These are phyloP conservation scores for Flexamia atlantica DNA, from an alignment of 2,888 invertebrate genomes.

Conservation along the genomic window DNA sequence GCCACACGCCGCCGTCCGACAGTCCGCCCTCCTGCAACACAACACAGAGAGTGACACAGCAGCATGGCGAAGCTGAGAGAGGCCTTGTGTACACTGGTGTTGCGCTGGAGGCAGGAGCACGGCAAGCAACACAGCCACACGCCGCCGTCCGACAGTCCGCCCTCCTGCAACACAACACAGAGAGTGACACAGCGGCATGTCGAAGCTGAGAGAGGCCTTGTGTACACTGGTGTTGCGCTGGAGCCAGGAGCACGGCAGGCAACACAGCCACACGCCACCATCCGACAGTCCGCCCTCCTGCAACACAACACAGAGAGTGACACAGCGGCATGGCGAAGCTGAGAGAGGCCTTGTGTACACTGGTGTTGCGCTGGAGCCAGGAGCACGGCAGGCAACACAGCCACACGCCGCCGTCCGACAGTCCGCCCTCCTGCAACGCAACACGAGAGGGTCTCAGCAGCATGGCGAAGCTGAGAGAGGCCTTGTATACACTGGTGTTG, in stretches of 20 bases:
- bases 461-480: too few species aligned
- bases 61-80: constrained; percentile 75
- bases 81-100: constrained; percentile 79
- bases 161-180: constrained; percentile 64
- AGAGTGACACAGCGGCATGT: constrained; percentile 73
- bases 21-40: constrained; percentile 72
- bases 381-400: constrained; percentile 79
- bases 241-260: constrained; percentile 79
- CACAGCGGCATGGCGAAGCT: constrained; percentile 74
- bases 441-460: background rate
- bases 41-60: constrained; percentile 74
- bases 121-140: constrained; percentile 78
- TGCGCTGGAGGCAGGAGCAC: constrained; percentile 78
- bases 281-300: constrained; percentile 72
- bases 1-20: constrained; percentile 73
- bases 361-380: constrained; percentile 78
- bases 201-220: constrained; percentile 75
- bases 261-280: constrained; percentile 76
- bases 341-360: constrained; percentile 80
- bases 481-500: background rate
- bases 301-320: background rate
- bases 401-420: constrained; percentile 73
- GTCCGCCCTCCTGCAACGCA: background rate
- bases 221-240: constrained; percentile 79
- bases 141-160: constrained; percentile 74